Base-by-base conservation (phyloP, 2,888 invertebrate genomes). In the Lepetodrilus schrolli region DNA sequence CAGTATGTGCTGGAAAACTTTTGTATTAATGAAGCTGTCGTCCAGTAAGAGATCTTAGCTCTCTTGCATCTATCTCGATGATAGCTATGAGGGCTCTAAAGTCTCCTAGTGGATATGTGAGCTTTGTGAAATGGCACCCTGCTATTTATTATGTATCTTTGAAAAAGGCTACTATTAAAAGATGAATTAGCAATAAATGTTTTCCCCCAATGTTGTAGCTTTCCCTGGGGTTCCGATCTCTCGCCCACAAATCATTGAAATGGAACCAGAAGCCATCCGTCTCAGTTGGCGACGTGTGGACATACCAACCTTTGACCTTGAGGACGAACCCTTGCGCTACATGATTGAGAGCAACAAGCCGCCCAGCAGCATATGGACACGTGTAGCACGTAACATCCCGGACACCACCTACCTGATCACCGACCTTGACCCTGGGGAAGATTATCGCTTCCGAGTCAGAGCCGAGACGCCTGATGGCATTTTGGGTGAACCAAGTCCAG, bases 401-500 rank as follows among this genome's bases (percentile, higher is more conserved):
- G 83, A 83, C 47, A 84, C 85, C 0, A 77, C 74, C 13, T 88
- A 84, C 78, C 82, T 88, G 13, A 66, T 80, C 43, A 74, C 68
- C 78, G 82, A 83, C 73, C 69, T 83, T 76, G 95, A 96, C 87
- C 97, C 98, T 0, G 96, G 96, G 92, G 93, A 96, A 80, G 98
- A 98, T 91, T 99, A 99, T 92, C 95, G 95, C 90, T 97, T 98
- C 92, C 93, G 99, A 77, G 94, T 99, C 37, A 93, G 98, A 36
- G 98, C 98, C 1, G 97, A 98, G 90, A 98, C 98, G 91, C 95
- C 96, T 89, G 96, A 95, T 89, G 99, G 99, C 50, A 73, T 77
- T 21, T 94, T 98, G 80, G 96, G 97, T 91, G 98, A 99, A 89
- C 98, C 99, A 0, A 97, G 97, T 72, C 97, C 98, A 0, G 95